A percentile compares a stretch with the other conserved stretches of the same genome.
Evolutionary conservation across 2,888 invertebrate species (phyloP).

Genomic region (Carpatolechia fugitivella): DNA sequence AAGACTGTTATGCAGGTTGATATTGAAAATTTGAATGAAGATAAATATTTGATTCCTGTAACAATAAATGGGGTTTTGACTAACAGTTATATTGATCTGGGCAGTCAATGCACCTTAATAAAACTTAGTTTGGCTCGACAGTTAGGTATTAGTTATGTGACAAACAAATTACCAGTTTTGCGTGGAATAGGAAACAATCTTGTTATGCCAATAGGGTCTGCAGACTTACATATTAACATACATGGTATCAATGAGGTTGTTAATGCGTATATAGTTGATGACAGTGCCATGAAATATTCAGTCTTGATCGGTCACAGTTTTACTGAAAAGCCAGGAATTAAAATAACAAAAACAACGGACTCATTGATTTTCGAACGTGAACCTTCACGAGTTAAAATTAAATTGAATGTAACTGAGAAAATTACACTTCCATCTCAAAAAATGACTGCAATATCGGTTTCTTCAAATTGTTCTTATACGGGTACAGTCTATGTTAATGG

Average conservation of each 20-base stretch:
- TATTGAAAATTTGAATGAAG: not conserved
- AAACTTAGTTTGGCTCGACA: not conserved
- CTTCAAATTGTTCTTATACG: not conserved
- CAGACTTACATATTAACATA: not conserved
- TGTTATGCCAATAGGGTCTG: conserved; percentile 9
- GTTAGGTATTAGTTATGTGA: not conserved
- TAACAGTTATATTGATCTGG: conserved; percentile 20
- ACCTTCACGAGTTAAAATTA: not conserved
- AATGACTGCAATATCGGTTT: not conserved
- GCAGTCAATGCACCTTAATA: conserved; percentile 22
- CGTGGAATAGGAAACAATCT: conserved; percentile 17
- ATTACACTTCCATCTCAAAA: not conserved
- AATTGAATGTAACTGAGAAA: not conserved
- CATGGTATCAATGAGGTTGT: conserved; percentile 6
- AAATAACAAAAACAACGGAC: not conserved
- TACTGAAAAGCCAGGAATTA: conserved; percentile 10
- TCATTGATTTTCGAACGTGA: not conserved
- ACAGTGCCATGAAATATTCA: conserved; percentile 2
- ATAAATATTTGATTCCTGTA: conserved; percentile 16
- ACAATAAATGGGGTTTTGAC: conserved; percentile 9
- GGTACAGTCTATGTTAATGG: conserved; percentile 3
- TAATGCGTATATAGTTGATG: not conserved
- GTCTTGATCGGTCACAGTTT: conserved; percentile 6
- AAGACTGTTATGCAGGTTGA: not conserved
- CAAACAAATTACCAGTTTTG: conserved; percentile 10